Conservation (phyloP, 2,797 vertebrate species). For the Morus bassanus region DNA sequence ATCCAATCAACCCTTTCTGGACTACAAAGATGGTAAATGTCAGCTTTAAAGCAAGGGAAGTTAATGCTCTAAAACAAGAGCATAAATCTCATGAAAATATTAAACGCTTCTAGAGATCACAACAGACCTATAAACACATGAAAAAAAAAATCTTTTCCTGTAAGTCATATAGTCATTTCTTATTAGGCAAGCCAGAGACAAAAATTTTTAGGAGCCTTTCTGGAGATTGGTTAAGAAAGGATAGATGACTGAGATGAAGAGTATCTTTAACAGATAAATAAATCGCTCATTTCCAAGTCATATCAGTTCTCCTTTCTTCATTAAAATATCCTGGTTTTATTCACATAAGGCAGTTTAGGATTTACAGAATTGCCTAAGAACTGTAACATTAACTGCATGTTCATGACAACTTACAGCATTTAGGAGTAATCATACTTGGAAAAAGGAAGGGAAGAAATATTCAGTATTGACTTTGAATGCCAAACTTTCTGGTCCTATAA, state of each 20-base stretch:
- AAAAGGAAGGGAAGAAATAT: background rate
- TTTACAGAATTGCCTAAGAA: background rate
- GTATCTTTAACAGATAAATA: background rate
- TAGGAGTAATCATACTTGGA: background rate
- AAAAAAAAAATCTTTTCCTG: background rate
- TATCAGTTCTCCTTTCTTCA: background rate
- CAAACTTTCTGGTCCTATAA: background rate
- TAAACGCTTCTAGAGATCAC: background rate
- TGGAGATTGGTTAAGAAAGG: background rate
- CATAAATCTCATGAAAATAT: background rate
- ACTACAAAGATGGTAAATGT: background rate
- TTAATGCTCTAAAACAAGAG: background rate
- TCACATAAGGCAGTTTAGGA: background rate
- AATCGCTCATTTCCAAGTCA: background rate
- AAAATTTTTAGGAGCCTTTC: background rate
- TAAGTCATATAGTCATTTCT: background rate
- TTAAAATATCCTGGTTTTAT: background rate
- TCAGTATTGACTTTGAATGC: background rate
- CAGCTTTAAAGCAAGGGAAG: background rate
- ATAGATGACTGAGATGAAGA: background rate
- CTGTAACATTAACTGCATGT: background rate
- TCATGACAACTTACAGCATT: background rate
- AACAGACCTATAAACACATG: background rate
- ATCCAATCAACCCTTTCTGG: background rate
- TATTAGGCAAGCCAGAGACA: background rate